Conservation (phyloP, 2,888 invertebrate species). For the Altica lythri region DNA sequence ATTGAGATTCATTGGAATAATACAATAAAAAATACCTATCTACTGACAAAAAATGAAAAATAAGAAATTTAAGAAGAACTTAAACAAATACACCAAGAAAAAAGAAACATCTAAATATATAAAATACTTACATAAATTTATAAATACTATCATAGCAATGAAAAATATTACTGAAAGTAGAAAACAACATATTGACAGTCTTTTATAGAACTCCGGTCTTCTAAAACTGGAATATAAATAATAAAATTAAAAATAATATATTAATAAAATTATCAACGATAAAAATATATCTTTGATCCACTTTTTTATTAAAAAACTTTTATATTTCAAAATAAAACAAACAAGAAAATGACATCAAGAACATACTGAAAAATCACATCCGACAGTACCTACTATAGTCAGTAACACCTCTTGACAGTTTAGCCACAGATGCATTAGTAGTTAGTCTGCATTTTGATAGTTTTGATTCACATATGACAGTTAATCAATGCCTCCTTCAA, state of each 20-base stretch:
- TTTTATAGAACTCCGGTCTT: slow-evolving; percentile 65
- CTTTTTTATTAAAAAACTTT: background rate
- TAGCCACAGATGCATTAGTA: too few relatives aligned
- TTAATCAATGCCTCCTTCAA: too few relatives aligned
- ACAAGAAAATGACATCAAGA: background rate
- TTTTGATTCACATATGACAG: too few relatives aligned
- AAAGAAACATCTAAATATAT: background rate
- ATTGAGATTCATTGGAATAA: background rate
- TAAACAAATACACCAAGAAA: background rate
- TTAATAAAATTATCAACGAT: background rate
- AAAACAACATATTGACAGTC: slow-evolving; percentile 59
- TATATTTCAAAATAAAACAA: background rate
- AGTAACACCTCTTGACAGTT: background rate
- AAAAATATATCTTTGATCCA: background rate
- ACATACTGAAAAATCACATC: background rate
- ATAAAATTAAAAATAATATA: background rate
- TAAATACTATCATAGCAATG: slow-evolving; percentile 39
- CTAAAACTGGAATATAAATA: slow-evolving; percentile 62
- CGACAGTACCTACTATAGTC: background rate
- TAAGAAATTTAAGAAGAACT: background rate
- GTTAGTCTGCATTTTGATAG: too few relatives aligned
- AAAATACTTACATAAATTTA: slow-evolving; percentile 44
- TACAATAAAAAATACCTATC: background rate
- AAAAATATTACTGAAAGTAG: slow-evolving; percentile 57
- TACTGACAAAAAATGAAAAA: background rate